Conservation (phyloP, 2,113 vertebrate genomes). For the Cinclus mexicanus region DNA sequence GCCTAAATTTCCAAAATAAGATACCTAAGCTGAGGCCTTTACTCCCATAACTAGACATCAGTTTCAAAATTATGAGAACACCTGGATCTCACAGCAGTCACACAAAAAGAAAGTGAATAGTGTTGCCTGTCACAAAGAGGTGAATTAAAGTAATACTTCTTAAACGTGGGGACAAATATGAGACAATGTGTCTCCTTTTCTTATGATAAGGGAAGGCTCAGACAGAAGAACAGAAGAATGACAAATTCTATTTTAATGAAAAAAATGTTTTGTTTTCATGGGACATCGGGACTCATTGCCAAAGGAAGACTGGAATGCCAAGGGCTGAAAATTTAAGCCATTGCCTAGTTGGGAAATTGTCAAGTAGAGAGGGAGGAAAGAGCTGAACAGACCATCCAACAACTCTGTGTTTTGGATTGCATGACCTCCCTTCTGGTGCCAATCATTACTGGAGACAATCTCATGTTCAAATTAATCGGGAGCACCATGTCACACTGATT, state of each 20-base stretch:
- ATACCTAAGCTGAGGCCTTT: neutral
- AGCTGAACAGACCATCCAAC: neutral
- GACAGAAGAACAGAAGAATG: neutral
- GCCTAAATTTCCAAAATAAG: neutral
- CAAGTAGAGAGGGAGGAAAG: neutral
- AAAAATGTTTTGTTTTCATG: neutral
- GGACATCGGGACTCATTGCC: neutral
- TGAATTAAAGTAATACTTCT: neutral
- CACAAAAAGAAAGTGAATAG: neutral
- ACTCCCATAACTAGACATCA: neutral
- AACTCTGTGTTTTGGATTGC: neutral
- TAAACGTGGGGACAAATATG: neutral
- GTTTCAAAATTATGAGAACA: neutral
- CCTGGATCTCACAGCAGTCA: neutral
- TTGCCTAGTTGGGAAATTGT: neutral
- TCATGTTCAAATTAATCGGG: neutral
- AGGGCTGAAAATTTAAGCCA: constrained; percentile 4
- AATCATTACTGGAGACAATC: neutral
- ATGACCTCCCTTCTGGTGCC: neutral
- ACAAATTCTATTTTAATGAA: constrained; percentile 27
- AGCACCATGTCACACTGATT: neutral
- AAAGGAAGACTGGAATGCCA: neutral
- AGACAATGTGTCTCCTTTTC: neutral
- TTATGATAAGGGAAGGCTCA: neutral
- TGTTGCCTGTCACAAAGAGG: neutral